A percentile compares a stretch with the other conserved stretches of the same genome.
These are phyloP conservation scores for Turritopsis dohrnii DNA, from an alignment of 30 jellyfish, hydroid and myxozoan genomes.

Conservation along the genomic window DNA sequence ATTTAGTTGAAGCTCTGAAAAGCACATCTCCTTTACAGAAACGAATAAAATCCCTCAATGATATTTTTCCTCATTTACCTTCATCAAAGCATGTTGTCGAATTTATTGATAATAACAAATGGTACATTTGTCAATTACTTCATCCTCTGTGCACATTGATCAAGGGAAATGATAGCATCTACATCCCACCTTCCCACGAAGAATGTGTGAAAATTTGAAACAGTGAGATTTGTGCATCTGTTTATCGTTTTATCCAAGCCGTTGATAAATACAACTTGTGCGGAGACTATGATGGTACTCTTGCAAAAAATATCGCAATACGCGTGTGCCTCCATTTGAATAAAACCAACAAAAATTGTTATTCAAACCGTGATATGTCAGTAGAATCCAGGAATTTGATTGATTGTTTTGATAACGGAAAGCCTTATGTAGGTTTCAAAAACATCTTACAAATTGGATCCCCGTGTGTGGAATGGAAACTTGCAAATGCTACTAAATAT, in stretches of 20 bases:
- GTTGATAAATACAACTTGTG: not conserved
- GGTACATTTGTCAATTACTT: not conserved
- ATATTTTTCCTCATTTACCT: not conserved
- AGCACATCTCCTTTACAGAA: not conserved
- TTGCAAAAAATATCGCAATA: too few relatives aligned
- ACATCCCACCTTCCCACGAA: not conserved
- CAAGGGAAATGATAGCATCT: not conserved
- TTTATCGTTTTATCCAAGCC: not conserved
- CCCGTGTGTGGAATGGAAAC: not conserved
- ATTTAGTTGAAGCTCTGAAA: not conserved
- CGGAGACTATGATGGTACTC: not conserved
- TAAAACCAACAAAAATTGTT: not conserved
- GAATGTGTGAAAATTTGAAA: not conserved
- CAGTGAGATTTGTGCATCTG: not conserved
- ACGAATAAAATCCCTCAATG: not conserved
- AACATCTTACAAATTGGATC: not conserved
- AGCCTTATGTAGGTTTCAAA: not conserved
- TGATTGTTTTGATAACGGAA: not conserved
- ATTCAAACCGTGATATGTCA: not conserved
- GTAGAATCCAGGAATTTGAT: not conserved
- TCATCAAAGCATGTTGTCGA: not conserved
- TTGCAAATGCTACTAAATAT: not conserved
- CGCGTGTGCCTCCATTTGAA: not conserved
- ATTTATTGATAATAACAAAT: not conserved
- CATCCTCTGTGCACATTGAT: not conserved